Conservation (phyloP, 2,113 vertebrate species). For the Oceanodroma tethys region DNA sequence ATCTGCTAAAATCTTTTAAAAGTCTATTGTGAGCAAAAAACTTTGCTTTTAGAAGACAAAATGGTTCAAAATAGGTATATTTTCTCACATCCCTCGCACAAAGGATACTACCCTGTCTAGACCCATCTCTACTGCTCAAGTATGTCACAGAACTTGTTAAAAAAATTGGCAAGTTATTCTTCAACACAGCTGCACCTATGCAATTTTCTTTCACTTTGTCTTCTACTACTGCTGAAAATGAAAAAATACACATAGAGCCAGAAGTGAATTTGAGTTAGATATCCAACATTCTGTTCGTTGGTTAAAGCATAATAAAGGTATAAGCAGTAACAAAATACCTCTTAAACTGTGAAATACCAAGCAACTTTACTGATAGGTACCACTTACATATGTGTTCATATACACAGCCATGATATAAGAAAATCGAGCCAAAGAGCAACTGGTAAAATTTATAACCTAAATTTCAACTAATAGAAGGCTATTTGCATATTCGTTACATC, state of each 20-base stretch:
- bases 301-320: background rate
- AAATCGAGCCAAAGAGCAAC: background rate
- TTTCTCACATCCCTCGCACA: background rate
- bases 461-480: background rate
- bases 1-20: background rate
- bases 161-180: background rate
- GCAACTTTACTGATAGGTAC: background rate
- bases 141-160: background rate
- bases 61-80: background rate
- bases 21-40: background rate
- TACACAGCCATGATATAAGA: background rate
- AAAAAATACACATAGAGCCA: background rate
- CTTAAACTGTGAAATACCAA: background rate
- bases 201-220: background rate
- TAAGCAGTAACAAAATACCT: background rate
- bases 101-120: background rate
- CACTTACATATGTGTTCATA: background rate
- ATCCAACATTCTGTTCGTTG: background rate
- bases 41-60: background rate
- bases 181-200: background rate
- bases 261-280: background rate
- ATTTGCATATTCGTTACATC: background rate
- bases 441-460: background rate
- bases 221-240: background rate
- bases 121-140: background rate